phyloP scores from a whole-genome alignment of 1,140 invertebrate genomes.

The Streblospio benedicti region DNA sequence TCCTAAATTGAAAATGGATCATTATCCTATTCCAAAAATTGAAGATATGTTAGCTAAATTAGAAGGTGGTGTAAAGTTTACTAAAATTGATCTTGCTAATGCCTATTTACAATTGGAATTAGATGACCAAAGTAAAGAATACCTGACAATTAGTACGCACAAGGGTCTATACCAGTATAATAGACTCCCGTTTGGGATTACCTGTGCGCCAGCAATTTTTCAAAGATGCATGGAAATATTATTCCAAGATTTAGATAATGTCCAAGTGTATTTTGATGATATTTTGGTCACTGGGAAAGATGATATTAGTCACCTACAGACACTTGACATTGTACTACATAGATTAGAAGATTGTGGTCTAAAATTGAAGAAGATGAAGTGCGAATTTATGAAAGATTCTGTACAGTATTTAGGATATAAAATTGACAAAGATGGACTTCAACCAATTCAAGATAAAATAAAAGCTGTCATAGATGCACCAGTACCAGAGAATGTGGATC shows the following conservation, averaged over 20 bases:
- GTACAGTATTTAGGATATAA: slow-evolving; percentile 5
- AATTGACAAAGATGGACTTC: slow-evolving; percentile 1
- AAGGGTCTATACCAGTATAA: slow-evolving; percentile 49
- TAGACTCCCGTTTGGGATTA: slow-evolving; percentile 49
- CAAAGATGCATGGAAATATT: slow-evolving; percentile 47
- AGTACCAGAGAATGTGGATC: neutral
- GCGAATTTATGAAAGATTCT: neutral
- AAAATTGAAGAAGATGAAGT: slow-evolving; percentile 10
- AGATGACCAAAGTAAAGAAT: neutral
- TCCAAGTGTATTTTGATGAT: slow-evolving; percentile 22
- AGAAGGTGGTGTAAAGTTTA: slow-evolving; percentile 5
- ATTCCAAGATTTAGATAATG: slow-evolving; percentile 30
- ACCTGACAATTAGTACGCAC: slow-evolving; percentile 39
- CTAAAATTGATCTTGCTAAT: slow-evolving; percentile 1
- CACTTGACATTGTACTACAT: slow-evolving; percentile 1
- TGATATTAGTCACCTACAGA: slow-evolving; percentile 12
- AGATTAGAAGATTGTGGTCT: slow-evolving; percentile 4
- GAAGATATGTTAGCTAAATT: slow-evolving; percentile 1
- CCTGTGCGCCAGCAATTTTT: slow-evolving; percentile 50
- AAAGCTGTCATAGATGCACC: slow-evolving; percentile 7
- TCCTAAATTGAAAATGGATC: neutral
- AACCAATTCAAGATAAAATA: neutral
- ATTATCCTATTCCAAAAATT: neutral
- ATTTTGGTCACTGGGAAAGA: slow-evolving; percentile 18
- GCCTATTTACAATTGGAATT: slow-evolving; percentile 8